phyloP scores from a whole-genome alignment of 2,888 invertebrate genomes.

The Apoderus coryli region DNA sequence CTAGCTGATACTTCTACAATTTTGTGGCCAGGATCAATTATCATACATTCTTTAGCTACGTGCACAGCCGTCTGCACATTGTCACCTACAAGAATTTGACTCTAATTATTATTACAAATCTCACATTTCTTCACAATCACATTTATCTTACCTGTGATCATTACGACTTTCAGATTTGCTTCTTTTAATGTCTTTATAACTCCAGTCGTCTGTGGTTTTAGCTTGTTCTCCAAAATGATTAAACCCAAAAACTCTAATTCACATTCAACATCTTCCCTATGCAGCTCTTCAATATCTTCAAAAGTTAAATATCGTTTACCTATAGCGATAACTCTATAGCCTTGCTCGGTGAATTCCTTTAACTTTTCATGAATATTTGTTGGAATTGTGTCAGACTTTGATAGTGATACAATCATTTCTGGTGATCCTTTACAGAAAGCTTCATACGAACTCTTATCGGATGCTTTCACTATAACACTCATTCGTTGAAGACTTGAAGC shows the following conservation, averaged over 20 bases:
- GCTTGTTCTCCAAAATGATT: slow-evolving; percentile 84
- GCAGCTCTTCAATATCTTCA: slow-evolving; percentile 50
- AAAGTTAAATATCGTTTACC: slow-evolving; percentile 38
- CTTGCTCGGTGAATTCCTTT: slow-evolving; percentile 74
- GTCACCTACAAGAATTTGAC: slow-evolving; percentile 54
- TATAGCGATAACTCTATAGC: slow-evolving; percentile 77
- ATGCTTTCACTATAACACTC: slow-evolving; percentile 63
- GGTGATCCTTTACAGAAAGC: slow-evolving; percentile 89
- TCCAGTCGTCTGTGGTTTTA: slow-evolving; percentile 74
- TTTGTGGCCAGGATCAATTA: slow-evolving; percentile 31
- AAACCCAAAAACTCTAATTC: slow-evolving; percentile 74
- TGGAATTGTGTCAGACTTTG: slow-evolving; percentile 59
- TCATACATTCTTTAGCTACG: slow-evolving; percentile 81
- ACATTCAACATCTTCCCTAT: slow-evolving; percentile 64
- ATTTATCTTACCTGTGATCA: slow-evolving; percentile 91
- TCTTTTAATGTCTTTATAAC: slow-evolving; percentile 63
- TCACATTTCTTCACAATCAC: too few relatives aligned
- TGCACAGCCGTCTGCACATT: slow-evolving; percentile 84
- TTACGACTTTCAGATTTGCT: slow-evolving; percentile 79
- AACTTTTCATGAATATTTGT: slow-evolving; percentile 57
- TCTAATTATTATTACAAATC: too few relatives aligned
- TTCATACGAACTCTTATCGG: slow-evolving; percentile 56
- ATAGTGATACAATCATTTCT: slow-evolving; percentile 73
- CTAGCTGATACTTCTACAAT: slow-evolving; percentile 22
- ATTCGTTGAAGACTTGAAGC: slow-evolving; percentile 76